phyloP scores from a whole-genome alignment of 2,797 vertebrate genomes.

The Microctenopoma lineatum region DNA sequence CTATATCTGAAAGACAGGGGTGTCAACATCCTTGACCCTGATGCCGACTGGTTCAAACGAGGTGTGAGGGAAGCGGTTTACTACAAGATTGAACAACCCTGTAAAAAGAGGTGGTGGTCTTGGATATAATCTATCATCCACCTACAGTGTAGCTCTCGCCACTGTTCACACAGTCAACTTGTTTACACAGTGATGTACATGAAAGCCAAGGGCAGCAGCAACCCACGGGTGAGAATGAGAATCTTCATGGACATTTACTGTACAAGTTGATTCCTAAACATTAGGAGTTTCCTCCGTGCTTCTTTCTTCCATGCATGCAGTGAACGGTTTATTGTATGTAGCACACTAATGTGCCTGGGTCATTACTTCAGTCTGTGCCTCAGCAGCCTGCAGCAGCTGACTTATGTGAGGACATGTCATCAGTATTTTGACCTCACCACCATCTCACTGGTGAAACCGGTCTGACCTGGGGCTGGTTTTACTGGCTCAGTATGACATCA shows the following conservation, averaged over 20 bases:
- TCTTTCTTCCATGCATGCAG: neutral
- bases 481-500: constrained; percentile 12
- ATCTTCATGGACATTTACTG: neutral
- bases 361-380: constrained; percentile 24
- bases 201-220: too few relatives aligned
- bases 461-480: constrained; percentile 30
- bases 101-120: too few relatives aligned
- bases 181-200: too few relatives aligned
- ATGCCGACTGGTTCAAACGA: too few relatives aligned
- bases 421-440: neutral
- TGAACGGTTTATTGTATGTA: constrained; percentile 4
- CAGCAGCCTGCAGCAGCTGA: constrained; percentile 5
- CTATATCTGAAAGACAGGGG: too few relatives aligned
- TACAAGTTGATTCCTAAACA: neutral
- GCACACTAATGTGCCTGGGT: constrained; percentile 5
- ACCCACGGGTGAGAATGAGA: too few relatives aligned
- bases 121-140: too few relatives aligned
- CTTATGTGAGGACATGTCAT: constrained; percentile 6
- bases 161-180: too few relatives aligned
- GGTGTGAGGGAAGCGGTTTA: too few relatives aligned
- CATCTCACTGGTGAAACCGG: constrained; percentile 43
- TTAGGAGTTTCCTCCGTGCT: neutral
- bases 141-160: too few relatives aligned
- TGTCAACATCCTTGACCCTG: too few relatives aligned
- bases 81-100: too few relatives aligned